These are phyloP conservation scores for Protonemura montana DNA, from an alignment of 2,888 invertebrate genomes.

Conservation along the genomic window DNA sequence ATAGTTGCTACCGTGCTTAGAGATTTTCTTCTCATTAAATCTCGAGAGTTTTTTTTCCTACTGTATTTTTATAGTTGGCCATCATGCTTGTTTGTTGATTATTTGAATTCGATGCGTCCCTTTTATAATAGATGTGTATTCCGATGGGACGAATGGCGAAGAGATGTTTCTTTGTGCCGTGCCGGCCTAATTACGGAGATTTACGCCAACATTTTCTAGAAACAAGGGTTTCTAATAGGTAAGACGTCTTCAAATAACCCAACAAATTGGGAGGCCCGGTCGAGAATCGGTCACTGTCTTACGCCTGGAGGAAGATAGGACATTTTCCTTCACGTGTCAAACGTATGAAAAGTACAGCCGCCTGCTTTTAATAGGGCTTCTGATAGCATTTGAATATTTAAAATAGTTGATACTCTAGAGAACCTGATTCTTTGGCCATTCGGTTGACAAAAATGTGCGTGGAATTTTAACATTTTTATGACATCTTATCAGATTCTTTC, in stretches of 20 bases:
- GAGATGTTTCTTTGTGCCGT: slow-evolving; percentile 15
- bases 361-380: slow-evolving; percentile 28
- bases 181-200: slow-evolving; percentile 37
- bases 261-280: slow-evolving; percentile 31
- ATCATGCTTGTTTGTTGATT: slow-evolving; percentile 24
- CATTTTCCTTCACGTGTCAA: slow-evolving; percentile 28
- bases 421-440: slow-evolving; percentile 24
- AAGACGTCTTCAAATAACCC: slow-evolving; percentile 32
- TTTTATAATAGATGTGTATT: slow-evolving; percentile 34
- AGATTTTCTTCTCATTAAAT: slow-evolving; percentile 29
- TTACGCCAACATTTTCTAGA: slow-evolving; percentile 33
- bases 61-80: slow-evolving; percentile 13
- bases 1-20: slow-evolving; percentile 14
- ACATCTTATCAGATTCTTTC: slow-evolving; percentile 34
- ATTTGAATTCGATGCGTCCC: neutral
- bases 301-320: neutral
- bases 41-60: slow-evolving; percentile 7
- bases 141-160: neutral
- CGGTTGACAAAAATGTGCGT: slow-evolving; percentile 19
- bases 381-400: slow-evolving; percentile 34
- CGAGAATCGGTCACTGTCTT: slow-evolving; percentile 34
- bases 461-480: slow-evolving; percentile 35
- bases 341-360: neutral
- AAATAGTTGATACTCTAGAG: neutral
- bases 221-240: slow-evolving; percentile 36